Evolutionary conservation across 1,140 invertebrate genomes (phyloP).

Genomic region (Drosophila serrata): DNA sequence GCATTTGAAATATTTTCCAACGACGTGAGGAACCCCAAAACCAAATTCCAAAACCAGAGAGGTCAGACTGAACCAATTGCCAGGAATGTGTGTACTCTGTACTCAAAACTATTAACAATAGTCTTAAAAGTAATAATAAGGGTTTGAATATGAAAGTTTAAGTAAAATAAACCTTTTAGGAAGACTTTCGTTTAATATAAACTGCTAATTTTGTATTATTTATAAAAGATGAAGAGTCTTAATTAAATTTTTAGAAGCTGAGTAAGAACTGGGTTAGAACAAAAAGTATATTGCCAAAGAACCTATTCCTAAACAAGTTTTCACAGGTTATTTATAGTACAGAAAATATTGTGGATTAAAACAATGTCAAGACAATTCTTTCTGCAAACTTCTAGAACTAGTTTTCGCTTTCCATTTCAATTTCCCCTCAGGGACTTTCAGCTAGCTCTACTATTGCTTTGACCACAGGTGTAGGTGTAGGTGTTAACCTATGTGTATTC

Average conservation of each 20-base stretch:
- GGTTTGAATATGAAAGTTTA: not conserved
- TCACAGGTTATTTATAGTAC: not conserved
- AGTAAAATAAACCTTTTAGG: no score
- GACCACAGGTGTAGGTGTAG: slow-evolving; percentile 18
- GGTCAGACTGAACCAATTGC: slow-evolving; percentile 18
- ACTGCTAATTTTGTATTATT: no score
- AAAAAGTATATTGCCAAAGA: no score
- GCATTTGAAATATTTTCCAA: slow-evolving; percentile 25
- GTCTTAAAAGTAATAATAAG: not conserved
- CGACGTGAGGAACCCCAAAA: slow-evolving; percentile 14
- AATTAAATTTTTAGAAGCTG: no score
- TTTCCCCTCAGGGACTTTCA: not conserved
- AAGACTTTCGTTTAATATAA: not conserved
- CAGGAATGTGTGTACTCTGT: slow-evolving; percentile 10
- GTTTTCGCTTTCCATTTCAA: not conserved
- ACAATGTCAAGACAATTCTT: not conserved
- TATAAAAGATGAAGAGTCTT: fast-evolving
- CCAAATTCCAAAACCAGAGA: slow-evolving; percentile 1
- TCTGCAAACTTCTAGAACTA: not conserved
- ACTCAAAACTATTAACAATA: not conserved
- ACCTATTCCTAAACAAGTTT: not conserved
- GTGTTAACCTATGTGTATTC: slow-evolving; percentile 6
- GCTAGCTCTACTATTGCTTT: not conserved
- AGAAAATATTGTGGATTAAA: not conserved
- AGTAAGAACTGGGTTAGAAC: not conserved